phyloP scores from a whole-genome alignment of 2,888 invertebrate genomes.

The Platycnemis pennipes region DNA sequence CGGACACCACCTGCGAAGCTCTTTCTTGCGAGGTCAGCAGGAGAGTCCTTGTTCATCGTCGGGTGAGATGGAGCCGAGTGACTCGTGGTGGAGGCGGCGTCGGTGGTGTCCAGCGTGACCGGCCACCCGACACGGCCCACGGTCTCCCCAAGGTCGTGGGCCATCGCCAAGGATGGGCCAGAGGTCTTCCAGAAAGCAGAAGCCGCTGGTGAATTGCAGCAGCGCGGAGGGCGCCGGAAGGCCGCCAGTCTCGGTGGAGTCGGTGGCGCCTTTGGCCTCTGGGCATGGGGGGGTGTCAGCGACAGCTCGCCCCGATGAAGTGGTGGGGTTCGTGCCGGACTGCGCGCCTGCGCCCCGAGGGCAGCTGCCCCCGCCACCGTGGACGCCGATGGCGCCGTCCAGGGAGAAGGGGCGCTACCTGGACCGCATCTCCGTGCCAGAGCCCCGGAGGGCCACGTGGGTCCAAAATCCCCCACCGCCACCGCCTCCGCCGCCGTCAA shows the following conservation, averaged over 20 bases:
- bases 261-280: neutral
- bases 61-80: neutral
- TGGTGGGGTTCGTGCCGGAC: slow-evolving; percentile 57
- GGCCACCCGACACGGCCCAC: neutral
- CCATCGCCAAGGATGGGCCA: slow-evolving; percentile 44
- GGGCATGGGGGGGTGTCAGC: neutral
- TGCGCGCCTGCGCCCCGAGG: neutral
- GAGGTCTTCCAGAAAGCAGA: slow-evolving; percentile 64
- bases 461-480: slow-evolving; percentile 71
- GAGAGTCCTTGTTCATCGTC: neutral
- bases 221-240: neutral
- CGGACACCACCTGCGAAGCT: neutral
- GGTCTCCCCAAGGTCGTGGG: slow-evolving; percentile 20
- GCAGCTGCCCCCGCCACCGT: slow-evolving; percentile 28
- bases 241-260: neutral
- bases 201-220: slow-evolving; percentile 1
- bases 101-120: slow-evolving; percentile 52
- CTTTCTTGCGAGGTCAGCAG: no score
- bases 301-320: slow-evolving; percentile 46
- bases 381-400: slow-evolving; percentile 25
- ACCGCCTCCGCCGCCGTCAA: slow-evolving; percentile 74
- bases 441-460: slow-evolving; percentile 76
- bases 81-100: neutral
- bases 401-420: neutral
- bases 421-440: slow-evolving; percentile 74